These are phyloP conservation scores for Ectropis grisescens DNA, from an alignment of 1,140 invertebrate genomes.

Conservation along the genomic window DNA sequence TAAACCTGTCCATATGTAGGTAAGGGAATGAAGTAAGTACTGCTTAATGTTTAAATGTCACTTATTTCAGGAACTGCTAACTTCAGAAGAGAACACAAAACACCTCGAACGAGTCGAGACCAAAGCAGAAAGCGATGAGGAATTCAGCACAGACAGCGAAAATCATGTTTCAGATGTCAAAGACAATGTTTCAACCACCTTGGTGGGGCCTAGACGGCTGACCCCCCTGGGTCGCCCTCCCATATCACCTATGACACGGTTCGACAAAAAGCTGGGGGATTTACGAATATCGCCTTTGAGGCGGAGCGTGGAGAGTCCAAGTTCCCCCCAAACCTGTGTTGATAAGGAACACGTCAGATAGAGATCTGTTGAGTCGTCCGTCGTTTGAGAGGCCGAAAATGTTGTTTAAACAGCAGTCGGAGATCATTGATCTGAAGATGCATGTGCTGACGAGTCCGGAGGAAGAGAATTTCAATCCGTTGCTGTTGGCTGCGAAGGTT, in stretches of 20 bases:
- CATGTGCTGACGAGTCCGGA: conserved; percentile 44
- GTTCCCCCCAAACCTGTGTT: conserved; percentile 29
- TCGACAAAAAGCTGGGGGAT: conserved; percentile 53
- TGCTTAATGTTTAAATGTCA: too few relatives aligned
- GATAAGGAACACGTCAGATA: conserved; percentile 35
- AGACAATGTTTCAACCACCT: conserved; percentile 20
- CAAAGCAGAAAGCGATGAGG: conserved; percentile 60
- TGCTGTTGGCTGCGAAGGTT: conserved; percentile 31
- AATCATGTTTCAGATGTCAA: conserved; percentile 43
- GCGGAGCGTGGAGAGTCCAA: conserved; percentile 31
- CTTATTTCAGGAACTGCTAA: conserved; percentile 63
- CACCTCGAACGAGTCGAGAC: conserved; percentile 53
- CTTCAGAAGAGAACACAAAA: conserved; percentile 62
- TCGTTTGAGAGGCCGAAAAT: conserved; percentile 41
- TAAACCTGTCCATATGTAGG: too few relatives aligned
- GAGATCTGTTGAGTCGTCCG: conserved; percentile 29
- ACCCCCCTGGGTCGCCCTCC: conserved; percentile 43
- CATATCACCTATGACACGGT: conserved; percentile 32
- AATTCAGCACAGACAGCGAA: conserved; percentile 58
- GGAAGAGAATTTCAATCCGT: conserved; percentile 46
- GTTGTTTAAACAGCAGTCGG: conserved; percentile 57
- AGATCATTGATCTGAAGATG: conserved; percentile 73
- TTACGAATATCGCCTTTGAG: conserved; percentile 42
- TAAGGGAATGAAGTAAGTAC: too few relatives aligned
- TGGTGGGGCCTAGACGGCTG: conserved; percentile 21